A percentile compares a stretch with the other conserved stretches of the same genome.
phyloP scores from a whole-genome alignment of 2,797 vertebrate genomes.

The Triplophysa bombifrons region DNA sequence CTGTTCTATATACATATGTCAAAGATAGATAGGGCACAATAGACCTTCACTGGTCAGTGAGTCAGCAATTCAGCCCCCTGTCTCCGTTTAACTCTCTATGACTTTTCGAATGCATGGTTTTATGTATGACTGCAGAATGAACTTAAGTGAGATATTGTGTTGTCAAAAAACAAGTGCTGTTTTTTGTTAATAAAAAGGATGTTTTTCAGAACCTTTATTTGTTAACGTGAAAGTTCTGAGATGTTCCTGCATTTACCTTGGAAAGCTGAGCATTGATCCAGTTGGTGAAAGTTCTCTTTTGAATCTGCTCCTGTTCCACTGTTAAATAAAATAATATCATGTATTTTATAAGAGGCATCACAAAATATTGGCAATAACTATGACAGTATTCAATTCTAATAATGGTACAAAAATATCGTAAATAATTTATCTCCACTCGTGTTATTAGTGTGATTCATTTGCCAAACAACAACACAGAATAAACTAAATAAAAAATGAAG shows the following conservation, averaged over 20 bases:
- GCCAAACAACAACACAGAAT: too few relatives aligned
- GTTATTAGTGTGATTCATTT: neutral
- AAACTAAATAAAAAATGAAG: too few relatives aligned
- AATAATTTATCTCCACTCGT: too few relatives aligned
- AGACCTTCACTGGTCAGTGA: conserved; percentile 20
- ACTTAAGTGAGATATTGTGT: neutral
- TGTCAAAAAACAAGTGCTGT: neutral
- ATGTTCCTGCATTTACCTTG: conserved; percentile 76
- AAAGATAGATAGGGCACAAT: neutral
- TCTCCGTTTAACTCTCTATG: neutral
- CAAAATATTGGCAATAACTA: too few relatives aligned
- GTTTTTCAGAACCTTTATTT: too few relatives aligned
- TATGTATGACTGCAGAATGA: neutral
- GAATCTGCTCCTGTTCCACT: conserved; percentile 89
- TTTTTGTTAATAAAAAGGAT: neutral
- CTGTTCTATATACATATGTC: conserved; percentile 37
- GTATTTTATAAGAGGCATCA: too few relatives aligned
- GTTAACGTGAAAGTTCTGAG: neutral
- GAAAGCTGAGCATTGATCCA: conserved; percentile 91
- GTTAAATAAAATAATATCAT: conserved; percentile 36
- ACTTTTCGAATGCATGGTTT: neutral
- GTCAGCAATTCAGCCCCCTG: conserved; percentile 24
- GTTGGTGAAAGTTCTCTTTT: conserved; percentile 92
- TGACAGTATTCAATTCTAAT: too few relatives aligned
- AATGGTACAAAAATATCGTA: too few relatives aligned